Conservation (phyloP, 2,888 invertebrate species). For the Sarcophaga rosellei region DNA sequence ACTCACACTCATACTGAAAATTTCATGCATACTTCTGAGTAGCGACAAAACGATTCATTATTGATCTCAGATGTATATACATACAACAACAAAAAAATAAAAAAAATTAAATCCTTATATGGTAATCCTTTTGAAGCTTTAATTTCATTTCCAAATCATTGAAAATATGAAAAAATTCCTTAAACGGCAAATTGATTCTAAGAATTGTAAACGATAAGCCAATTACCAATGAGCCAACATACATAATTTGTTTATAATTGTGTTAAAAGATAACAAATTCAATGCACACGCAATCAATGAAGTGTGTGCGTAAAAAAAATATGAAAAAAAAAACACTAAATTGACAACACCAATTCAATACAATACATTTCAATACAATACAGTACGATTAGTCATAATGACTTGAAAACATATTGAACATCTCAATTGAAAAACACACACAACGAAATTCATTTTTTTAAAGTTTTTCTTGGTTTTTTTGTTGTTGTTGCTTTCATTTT, state of each 20-base stretch:
- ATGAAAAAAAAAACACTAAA: slow-evolving; percentile 24
- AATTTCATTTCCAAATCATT: no score
- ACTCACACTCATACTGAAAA: no score
- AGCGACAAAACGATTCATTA: no score
- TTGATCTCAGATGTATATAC: no score
- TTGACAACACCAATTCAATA: slow-evolving; percentile 26
- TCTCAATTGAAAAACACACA: slow-evolving; percentile 12
- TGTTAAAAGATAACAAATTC: not conserved
- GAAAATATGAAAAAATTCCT: no score
- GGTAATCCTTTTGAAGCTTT: not conserved
- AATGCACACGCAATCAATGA: slow-evolving; percentile 11
- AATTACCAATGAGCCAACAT: no score
- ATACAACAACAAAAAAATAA: no score
- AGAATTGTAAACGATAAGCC: no score
- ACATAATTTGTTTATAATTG: no score
- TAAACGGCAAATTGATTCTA: no score
- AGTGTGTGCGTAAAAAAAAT: slow-evolving; percentile 31
- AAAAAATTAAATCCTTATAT: slow-evolving; percentile 6
- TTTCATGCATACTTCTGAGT: no score
- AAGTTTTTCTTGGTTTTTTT: not conserved
- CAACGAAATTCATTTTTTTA: not conserved
- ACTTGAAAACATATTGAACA: slow-evolving; percentile 11
- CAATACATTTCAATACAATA: no score
- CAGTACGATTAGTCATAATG: slow-evolving; percentile 1
- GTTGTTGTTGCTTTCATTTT: not conserved